Base-by-base conservation (phyloP, 1,140 invertebrate genomes). In the Periplaneta americana region DNA sequence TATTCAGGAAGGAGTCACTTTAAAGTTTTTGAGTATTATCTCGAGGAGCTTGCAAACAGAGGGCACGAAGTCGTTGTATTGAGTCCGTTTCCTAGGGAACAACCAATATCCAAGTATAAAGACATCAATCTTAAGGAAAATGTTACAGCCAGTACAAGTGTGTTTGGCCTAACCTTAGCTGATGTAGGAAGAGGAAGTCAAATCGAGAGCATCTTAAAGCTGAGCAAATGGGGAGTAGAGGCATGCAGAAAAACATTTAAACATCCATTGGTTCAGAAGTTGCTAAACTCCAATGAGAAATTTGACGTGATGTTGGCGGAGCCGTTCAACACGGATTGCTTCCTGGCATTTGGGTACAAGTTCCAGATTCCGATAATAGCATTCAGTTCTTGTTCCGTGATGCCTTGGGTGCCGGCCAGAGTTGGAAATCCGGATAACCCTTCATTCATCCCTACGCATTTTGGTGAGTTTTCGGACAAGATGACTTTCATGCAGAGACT, bases 251-350 rank as follows among this genome's bases (percentile, higher is more conserved):
- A 31, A 34, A 36, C 78, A 5, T 34, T 82, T 2, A 31, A 22
- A 34, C 34, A 33, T n/a, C 37, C 57, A n/a, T 74, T 80, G 9
- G 82, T 86, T 33, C 82, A 84, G 35, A 35, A 83, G 15, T 75
- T 86, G 36, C 39, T 86, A 15, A 80, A 84, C 17, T 86, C 84
- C 34, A 85, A 86, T 78, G 86, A 90, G 28, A 89, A 89, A 9
- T 95, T 92, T 80, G 93, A 95, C 84, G 33, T 94, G 1, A 85
- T 95, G 2, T 84, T 95, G 10, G 89, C 91, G 0, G 93, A 94
- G 84, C 89, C 89, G 35, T 94, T 94, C 83, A 92, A 90, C 75
- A 91, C 90, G 4, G 92, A 94, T 78, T 94, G 93, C 82, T 90
- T 92, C 83, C 84, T 94, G 48, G 91, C 88, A 11, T 85, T 94